Evolutionary conservation across 2,888 invertebrate genomes (phyloP).

Genomic region (Hecatera dysodea): DNA sequence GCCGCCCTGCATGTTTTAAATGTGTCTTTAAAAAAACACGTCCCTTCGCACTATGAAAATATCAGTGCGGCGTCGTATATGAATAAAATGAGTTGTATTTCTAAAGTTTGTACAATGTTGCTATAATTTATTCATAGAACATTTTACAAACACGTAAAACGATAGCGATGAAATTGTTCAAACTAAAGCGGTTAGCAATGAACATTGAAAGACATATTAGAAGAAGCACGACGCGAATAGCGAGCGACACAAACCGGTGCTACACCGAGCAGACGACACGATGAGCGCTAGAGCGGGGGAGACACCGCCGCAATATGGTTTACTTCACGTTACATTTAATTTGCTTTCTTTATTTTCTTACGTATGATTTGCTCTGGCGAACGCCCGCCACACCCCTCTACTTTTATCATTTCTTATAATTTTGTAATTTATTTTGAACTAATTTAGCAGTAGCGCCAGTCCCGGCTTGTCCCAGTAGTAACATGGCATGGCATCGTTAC

Average conservation of each 20-base stretch:
- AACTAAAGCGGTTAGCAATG: neutral
- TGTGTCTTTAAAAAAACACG: neutral
- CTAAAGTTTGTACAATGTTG: conserved; percentile 3
- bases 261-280: neutral
- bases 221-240: conserved; percentile 25
- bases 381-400: conserved; percentile 61
- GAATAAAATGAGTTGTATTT: neutral
- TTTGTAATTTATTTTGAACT: conserved; percentile 66
- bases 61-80: neutral
- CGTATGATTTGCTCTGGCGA: conserved; percentile 79
- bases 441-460: conserved; percentile 78
- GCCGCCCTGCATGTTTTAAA: neutral
- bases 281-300: conserved; percentile 14
- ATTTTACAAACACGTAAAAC: neutral
- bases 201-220: conserved; percentile 1
- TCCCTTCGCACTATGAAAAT: neutral
- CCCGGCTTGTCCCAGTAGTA: conserved; percentile 82
- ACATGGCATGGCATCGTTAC: conserved; percentile 86
- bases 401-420: conserved; percentile 59
- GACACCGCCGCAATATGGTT: conserved; percentile 50
- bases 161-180: neutral
- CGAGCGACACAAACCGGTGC: neutral
- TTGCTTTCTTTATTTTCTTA: conserved; percentile 82
- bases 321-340: conserved; percentile 81
- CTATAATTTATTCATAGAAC: neutral